phyloP scores from a whole-genome alignment of 2,797 vertebrate genomes.

The Enteromius thamalakanensis region DNA sequence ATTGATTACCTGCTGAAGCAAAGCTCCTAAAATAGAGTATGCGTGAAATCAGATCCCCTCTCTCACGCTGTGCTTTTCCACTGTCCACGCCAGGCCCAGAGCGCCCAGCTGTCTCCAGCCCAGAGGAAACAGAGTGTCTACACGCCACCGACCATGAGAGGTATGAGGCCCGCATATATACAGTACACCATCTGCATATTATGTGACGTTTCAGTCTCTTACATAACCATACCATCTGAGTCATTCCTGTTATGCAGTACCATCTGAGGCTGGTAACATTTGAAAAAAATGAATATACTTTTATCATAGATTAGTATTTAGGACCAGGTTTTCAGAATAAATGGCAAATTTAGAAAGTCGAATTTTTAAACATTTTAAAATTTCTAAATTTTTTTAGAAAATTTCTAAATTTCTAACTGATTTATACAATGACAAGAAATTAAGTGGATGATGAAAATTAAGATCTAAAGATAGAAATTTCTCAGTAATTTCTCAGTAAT shows the following conservation, averaged over 20 bases:
- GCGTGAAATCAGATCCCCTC: conserved; percentile 60
- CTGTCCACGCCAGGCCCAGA: conserved; percentile 73
- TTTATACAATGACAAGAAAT: neutral
- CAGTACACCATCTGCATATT: conserved; percentile 21
- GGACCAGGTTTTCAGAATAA: neutral
- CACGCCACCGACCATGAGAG: conserved; percentile 84
- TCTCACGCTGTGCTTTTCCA: conserved; percentile 53
- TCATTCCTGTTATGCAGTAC: conserved; percentile 29
- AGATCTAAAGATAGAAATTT: neutral
- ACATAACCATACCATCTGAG: conserved; percentile 8
- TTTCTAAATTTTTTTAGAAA: no score
- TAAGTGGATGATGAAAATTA: neutral
- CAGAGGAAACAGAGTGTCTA: conserved; percentile 88
- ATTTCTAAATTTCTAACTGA: neutral
- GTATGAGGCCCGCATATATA: conserved; percentile 62
- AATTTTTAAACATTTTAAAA: no score
- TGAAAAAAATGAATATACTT: neutral
- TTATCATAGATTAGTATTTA: neutral
- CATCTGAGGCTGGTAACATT: neutral
- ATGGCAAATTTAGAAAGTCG: neutral
- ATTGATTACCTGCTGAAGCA: conserved; percentile 59
- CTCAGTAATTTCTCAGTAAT: no score
- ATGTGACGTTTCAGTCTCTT: conserved; percentile 33
- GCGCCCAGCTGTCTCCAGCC: conserved; percentile 76
- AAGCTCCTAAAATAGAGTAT: conserved; percentile 66